Evolutionary conservation across 2,888 invertebrate genomes (phyloP), one percentile per base, ranked within the genome.

Genomic region (Pecten maximus): DNA sequence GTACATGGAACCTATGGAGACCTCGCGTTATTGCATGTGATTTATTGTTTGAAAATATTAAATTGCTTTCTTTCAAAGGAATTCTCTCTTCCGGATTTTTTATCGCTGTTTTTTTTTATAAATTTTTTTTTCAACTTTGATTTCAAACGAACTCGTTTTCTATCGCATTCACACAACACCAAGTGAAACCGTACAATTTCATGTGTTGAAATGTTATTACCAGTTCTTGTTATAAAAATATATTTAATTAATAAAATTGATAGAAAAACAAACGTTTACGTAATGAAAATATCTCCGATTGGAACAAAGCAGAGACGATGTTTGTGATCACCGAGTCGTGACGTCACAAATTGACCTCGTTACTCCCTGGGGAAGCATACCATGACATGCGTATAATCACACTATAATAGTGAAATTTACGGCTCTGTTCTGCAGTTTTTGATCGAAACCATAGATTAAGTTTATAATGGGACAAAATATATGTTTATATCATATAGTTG

Each of bases 51-150:
- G 74, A 74, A 74, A 74, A 28, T 35, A 74, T 74, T 28, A 74
- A 74, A 74, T 74, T 74, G 74, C 28, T 74, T 74, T 74, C 74
- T 74, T 74, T 74, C 74, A 74, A 74, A 74, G 74, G 74, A 74
- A 74, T 74, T 74, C 74, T 35, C 28, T 35, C 28, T 74, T 74
- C 35, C 28, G 35, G 74, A 74, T 74, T 74, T n/a, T 74, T 74
- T 74, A 74, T 74, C 74, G 23, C 12, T 74, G 35, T 35, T 35
- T 28, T 8, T 74, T 74, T 74, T 74, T 74, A 15, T 12, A 19
- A 19, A 2, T 54, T 3, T 54, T 54, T 54, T 54, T 54, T 19
- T 74, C 74, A 74, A 74, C 35, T 74, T 74, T 28, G 74, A 74
- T 74, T 74, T 74, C 74, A 74, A 74, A 74, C 28, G 74, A 28